phyloP scores from a whole-genome alignment of 2,113 vertebrate species.

The Theristicus caerulescens region DNA sequence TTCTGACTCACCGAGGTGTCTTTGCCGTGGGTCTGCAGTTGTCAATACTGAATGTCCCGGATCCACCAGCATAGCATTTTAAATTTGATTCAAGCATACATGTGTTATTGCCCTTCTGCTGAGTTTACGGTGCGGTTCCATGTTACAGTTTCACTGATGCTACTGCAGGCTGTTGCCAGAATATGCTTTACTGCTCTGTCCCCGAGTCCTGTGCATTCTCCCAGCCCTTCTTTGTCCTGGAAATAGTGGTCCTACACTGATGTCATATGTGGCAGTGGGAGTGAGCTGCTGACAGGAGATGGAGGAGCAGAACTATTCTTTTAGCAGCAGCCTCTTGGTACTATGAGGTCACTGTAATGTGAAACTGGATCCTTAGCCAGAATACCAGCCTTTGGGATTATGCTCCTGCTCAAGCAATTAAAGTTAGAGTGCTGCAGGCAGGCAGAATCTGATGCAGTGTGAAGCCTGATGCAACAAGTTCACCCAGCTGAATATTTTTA shows the following conservation, averaged over 20 bases:
- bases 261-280: neutral
- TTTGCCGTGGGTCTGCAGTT: neutral
- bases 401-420: neutral
- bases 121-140: neutral
- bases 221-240: neutral
- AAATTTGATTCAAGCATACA: neutral
- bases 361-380: neutral
- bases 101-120: neutral
- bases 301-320: neutral
- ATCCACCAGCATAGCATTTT: neutral
- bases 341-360: neutral
- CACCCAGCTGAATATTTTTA: neutral
- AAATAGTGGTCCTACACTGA: neutral
- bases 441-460: neutral
- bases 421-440: neutral
- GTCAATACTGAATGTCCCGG: fast-evolving
- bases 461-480: neutral
- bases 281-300: neutral
- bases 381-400: neutral
- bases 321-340: neutral
- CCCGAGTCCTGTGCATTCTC: neutral
- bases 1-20: neutral
- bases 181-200: neutral
- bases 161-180: neutral
- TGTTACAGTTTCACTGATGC: neutral